Percentiles rank a stretch among this genome's conserved stretches.
Conservation (phyloP, 2,888 invertebrate genomes). For the Protophormia terraenovae region DNA sequence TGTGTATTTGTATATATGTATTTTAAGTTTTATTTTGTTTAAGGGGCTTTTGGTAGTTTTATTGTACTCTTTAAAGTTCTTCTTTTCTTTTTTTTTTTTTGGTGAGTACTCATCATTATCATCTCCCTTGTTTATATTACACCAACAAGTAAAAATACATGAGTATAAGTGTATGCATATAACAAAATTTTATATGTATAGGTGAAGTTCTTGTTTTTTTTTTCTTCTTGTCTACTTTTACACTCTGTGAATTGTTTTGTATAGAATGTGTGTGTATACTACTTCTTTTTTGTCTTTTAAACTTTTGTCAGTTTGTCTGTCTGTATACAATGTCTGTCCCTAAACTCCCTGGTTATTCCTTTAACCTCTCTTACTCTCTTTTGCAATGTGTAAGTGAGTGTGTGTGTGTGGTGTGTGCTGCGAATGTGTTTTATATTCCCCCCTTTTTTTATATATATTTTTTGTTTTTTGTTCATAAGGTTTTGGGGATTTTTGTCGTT, state of each 20-base stretch:
- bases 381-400: neutral
- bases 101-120: slow-evolving; percentile 44
- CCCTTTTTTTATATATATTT: neutral
- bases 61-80: slow-evolving; percentile 34
- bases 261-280: neutral
- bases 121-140: slow-evolving; percentile 54
- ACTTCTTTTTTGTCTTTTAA: slow-evolving; percentile 30
- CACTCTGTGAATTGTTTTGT: neutral
- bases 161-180: neutral
- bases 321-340: slow-evolving; percentile 1
- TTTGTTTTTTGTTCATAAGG: neutral
- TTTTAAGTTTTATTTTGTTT: neutral
- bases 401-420: neutral
- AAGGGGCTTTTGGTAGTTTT: slow-evolving; percentile 40
- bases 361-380: slow-evolving; percentile 36
- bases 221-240: neutral
- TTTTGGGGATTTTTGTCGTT: slow-evolving; percentile 44
- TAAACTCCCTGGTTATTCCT: slow-evolving; percentile 38
- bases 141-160: neutral
- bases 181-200: slow-evolving; percentile 9
- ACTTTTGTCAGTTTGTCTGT: slow-evolving; percentile 4
- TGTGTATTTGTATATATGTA: neutral
- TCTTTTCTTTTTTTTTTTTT: too few relatives aligned
- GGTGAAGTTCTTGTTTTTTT: slow-evolving; percentile 22
- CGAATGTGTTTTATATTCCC: neutral